These are phyloP conservation scores for Armadillidium nasatum DNA, from an alignment of 1,140 invertebrate genomes.

Conservation along the genomic window DNA sequence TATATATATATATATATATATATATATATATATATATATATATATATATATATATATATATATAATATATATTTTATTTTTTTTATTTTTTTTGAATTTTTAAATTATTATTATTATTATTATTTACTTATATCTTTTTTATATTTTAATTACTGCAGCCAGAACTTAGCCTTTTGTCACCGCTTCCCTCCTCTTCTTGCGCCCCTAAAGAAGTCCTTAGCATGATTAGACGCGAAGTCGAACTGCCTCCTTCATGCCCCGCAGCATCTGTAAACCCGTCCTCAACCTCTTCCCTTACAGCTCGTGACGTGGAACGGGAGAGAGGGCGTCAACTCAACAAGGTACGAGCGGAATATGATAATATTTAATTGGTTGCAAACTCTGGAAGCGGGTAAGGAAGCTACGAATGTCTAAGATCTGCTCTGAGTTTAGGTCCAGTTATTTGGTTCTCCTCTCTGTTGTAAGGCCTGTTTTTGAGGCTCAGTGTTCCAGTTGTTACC, in stretches of 20 bases:
- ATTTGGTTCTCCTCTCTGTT: too few species aligned
- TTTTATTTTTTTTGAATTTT: too few species aligned
- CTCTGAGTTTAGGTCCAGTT: background rate
- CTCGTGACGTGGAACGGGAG: constrained; percentile 67
- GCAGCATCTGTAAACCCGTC: background rate
- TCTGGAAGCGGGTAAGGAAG: constrained; percentile 51
- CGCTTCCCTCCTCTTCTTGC: background rate
- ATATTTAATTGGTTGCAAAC: constrained; percentile 87
- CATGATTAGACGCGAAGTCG: constrained; percentile 12
- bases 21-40: too few species aligned
- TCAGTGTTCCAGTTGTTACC: too few species aligned
- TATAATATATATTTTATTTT: too few species aligned
- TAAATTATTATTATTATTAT: too few species aligned
- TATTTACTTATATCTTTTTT: too few species aligned
- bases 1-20: too few species aligned
- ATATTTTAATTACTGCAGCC: background rate
- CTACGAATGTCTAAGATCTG: background rate
- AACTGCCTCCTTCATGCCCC: constrained; percentile 22
- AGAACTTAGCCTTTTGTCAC: background rate
- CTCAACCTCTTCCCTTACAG: constrained; percentile 21
- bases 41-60: too few species aligned
- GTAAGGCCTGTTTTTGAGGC: too few species aligned
- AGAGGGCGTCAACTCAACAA: constrained; percentile 73
- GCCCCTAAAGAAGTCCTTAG: background rate
- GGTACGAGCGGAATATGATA: constrained; percentile 86